Evolutionary conservation across 1,140 invertebrate genomes (phyloP).

Genomic region (Saccostrea cuccullata): DNA sequence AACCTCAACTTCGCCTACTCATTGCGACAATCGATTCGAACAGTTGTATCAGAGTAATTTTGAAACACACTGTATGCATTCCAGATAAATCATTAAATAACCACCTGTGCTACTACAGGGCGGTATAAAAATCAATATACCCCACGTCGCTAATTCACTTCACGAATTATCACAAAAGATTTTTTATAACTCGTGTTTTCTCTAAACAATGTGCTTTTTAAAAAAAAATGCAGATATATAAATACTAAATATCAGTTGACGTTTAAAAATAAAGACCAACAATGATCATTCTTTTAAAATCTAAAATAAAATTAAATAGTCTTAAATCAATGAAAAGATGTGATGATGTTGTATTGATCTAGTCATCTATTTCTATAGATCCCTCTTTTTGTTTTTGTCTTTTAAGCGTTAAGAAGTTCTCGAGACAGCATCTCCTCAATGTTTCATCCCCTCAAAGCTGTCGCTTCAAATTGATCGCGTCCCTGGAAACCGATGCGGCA

Average conservation of each 20-base stretch:
- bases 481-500: background rate
- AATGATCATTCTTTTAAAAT: background rate
- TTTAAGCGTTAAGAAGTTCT: background rate
- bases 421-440: background rate
- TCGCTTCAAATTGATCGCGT: slow-evolving; percentile 16
- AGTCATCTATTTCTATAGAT: slow-evolving; percentile 5
- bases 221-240: background rate
- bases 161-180: background rate
- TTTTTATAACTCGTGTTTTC: background rate
- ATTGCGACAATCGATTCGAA: slow-evolving; percentile 18
- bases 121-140: slow-evolving; percentile 34
- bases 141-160: background rate
- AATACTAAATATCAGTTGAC: background rate
- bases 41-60: background rate
- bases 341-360: slow-evolving; percentile 9
- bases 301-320: background rate
- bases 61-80: slow-evolving; percentile 17
- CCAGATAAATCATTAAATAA: background rate
- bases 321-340: background rate
- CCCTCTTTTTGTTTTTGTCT: background rate
- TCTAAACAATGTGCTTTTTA: background rate
- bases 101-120: slow-evolving; percentile 28
- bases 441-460: background rate
- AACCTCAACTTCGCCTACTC: background rate
- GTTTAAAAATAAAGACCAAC: background rate